These are phyloP conservation scores for Microtus richardsoni DNA, from an alignment of 2,113 vertebrate genomes.

Conservation along the genomic window DNA sequence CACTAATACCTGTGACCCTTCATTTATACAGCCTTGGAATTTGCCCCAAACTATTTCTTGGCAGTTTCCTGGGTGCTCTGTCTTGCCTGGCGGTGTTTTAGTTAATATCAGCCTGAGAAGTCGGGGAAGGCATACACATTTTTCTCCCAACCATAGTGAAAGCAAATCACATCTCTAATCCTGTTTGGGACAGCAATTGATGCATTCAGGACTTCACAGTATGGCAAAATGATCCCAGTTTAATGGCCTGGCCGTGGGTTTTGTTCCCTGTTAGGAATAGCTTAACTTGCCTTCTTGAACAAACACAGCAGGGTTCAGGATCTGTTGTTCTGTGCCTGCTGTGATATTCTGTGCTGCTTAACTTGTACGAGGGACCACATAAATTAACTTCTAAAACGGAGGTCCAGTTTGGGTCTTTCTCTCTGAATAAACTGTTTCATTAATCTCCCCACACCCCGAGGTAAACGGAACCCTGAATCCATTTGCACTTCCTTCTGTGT, in stretches of 20 bases:
- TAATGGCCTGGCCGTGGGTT: conserved; percentile 78
- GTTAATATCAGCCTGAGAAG: conserved; percentile 70
- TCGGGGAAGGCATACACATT: conserved; percentile 52
- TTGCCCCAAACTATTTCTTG: background rate
- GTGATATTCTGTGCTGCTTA: conserved; percentile 83
- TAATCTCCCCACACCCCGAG: background rate
- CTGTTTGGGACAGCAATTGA: conserved; percentile 70
- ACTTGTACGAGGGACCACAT: conserved; percentile 79
- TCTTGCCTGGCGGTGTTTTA: conserved; percentile 14
- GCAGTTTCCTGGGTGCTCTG: background rate
- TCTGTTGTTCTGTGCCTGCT: conserved; percentile 84
- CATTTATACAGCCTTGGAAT: background rate
- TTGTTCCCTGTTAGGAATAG: conserved; percentile 82
- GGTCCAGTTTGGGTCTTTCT: conserved; percentile 43
- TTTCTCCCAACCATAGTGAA: conserved; percentile 77
- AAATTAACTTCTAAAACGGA: conserved; percentile 80
- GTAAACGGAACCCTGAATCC: conserved; percentile 21
- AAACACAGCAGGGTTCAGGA: conserved; percentile 84
- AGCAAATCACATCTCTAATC: conserved; percentile 75
- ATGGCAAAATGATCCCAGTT: conserved; percentile 74
- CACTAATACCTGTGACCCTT: background rate
- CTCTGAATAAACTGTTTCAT: conserved; percentile 54
- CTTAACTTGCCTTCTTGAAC: conserved; percentile 80
- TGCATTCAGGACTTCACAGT: conserved; percentile 62
- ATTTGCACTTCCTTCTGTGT: conserved; percentile 71